Evolutionary conservation across 2,888 invertebrate species (phyloP).

Genomic region (Philonicus albiceps): DNA sequence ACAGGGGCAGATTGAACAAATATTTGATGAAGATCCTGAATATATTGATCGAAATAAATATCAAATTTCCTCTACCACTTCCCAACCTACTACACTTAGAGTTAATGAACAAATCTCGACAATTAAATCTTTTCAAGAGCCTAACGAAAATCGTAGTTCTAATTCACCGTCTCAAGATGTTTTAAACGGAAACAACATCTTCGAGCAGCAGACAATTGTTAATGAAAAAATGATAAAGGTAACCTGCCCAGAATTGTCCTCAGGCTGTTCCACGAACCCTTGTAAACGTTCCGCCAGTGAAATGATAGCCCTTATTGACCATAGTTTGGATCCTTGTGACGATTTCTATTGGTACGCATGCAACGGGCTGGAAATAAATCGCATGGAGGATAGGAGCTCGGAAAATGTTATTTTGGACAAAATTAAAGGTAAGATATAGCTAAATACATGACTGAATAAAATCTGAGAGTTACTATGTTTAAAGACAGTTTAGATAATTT

Average conservation of each 20-base stretch:
- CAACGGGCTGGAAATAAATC: constrained; percentile 42
- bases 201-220: not conserved
- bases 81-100: not conserved
- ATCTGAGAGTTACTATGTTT: not conserved
- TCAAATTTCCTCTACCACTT: not conserved
- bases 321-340: constrained; percentile 44
- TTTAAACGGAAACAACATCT: not conserved
- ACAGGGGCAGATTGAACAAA: not conserved
- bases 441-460: not conserved
- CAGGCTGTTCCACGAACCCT: constrained; percentile 37
- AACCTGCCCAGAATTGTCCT: constrained; percentile 11
- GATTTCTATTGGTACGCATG: constrained; percentile 47
- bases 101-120: not conserved
- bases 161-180: not conserved
- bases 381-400: constrained; percentile 34
- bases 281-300: constrained; percentile 45
- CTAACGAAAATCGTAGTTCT: not conserved
- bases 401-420: constrained; percentile 22
- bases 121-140: not conserved
- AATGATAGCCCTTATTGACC: constrained; percentile 47
- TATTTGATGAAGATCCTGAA: not conserved
- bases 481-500: not conserved
- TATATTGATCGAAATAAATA: not conserved
- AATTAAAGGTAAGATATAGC: constrained; percentile 10
- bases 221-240: constrained; percentile 8